Conservation (phyloP, 2,113 vertebrate genomes). For the Nerophis ophidion region DNA sequence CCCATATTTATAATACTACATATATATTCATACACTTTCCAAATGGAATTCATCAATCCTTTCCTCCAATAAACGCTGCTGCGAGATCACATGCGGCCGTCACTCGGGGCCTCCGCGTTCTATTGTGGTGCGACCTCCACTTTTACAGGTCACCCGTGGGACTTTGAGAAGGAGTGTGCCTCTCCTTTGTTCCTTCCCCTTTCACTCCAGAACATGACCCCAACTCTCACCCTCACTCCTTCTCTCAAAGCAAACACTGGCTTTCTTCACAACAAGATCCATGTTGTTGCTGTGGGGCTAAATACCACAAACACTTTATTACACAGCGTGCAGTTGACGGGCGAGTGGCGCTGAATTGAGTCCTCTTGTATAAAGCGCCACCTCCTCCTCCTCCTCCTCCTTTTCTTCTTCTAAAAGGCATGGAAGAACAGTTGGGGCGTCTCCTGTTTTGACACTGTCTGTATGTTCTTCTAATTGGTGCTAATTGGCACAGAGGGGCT, state of each 20-base stretch:
- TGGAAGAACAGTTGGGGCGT: constrained; percentile 60
- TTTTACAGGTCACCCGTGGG: constrained; percentile 50
- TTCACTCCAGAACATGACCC: constrained; percentile 43
- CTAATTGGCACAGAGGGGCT: constrained; percentile 69
- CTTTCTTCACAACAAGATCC: constrained; percentile 49
- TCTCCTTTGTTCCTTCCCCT: constrained; percentile 57
- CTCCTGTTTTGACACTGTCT: constrained; percentile 69
- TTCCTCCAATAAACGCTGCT: neutral
- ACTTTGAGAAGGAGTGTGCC: constrained; percentile 48
- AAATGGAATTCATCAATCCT: constrained; percentile 14
- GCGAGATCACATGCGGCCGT: constrained; percentile 45
- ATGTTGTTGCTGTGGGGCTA: constrained; percentile 43
- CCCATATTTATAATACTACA: neutral
- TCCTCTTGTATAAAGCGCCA: constrained; percentile 41
- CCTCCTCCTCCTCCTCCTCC: constrained; percentile 2
- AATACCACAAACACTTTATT: constrained; percentile 46
- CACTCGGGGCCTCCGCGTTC: constrained; percentile 46
- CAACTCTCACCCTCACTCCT: neutral
- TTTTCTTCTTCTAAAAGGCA: constrained; percentile 32
- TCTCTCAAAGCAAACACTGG: constrained; percentile 50
- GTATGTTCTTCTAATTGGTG: constrained; percentile 75
- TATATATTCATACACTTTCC: neutral
- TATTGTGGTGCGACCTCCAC: constrained; percentile 45
- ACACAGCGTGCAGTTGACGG: constrained; percentile 35
- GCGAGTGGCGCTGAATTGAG: constrained; percentile 42